Evolutionary conservation across 2,888 invertebrate species (phyloP).

Genomic region (Ferrisia virgata): DNA sequence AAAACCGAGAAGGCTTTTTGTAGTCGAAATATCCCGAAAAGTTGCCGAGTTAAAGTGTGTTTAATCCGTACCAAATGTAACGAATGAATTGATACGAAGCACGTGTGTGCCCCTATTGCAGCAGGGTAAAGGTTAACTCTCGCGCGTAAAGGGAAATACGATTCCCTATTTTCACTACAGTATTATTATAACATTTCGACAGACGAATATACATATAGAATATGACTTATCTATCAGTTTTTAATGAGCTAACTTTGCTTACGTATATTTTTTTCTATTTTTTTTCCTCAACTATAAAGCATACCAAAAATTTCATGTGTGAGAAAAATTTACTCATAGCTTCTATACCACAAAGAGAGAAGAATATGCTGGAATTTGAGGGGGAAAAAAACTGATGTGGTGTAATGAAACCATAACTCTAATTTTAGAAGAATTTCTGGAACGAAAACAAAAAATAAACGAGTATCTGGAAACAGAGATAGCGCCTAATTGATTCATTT

Average conservation of each 20-base stretch:
- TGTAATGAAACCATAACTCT: neutral
- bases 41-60: conserved; percentile 14
- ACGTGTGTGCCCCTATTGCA: conserved; percentile 3
- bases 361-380: neutral
- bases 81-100: conserved; percentile 20
- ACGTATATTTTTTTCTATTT: neutral
- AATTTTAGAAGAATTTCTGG: neutral
- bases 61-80: conserved; percentile 1
- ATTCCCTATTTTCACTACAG: neutral
- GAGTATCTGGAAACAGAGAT: neutral
- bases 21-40: conserved; percentile 16
- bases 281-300: neutral
- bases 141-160: neutral
- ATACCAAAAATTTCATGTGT: neutral
- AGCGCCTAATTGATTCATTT: neutral
- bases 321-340: neutral
- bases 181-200: neutral
- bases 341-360: no score
- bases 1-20: neutral
- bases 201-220: neutral
- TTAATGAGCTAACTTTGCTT: conserved; percentile 17
- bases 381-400: neutral
- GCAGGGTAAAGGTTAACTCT: neutral
- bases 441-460: neutral
- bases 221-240: neutral